Percentiles rank a stretch among this genome's conserved stretches.
phyloP scores from a whole-genome alignment of 1,140 invertebrate genomes.

The Meloidogyne chitwoodi region DNA sequence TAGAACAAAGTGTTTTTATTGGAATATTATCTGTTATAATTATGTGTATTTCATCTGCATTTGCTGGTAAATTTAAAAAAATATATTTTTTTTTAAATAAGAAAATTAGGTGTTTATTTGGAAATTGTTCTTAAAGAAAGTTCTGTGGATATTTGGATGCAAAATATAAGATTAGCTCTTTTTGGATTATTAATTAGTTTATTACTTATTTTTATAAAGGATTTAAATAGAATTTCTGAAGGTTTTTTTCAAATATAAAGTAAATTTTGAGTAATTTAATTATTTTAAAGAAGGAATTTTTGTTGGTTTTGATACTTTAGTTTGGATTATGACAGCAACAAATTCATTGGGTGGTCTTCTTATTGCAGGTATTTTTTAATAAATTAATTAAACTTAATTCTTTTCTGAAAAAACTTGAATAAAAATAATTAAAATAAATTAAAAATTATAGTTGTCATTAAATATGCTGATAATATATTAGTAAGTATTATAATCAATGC shows the following conservation, averaged over 20 bases:
- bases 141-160: conserved; percentile 49
- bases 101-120: conserved; percentile 51
- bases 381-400: too few relatives aligned
- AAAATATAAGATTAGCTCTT: conserved; percentile 53
- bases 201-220: conserved; percentile 47
- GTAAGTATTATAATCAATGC: not conserved
- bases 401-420: too few relatives aligned
- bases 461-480: conserved; percentile 91
- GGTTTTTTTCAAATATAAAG: conserved; percentile 9
- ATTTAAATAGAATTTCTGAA: conserved; percentile 42
- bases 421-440: too few relatives aligned
- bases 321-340: conserved; percentile 76
- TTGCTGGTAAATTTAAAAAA: conserved; percentile 40
- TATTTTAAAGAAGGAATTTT: conserved; percentile 47
- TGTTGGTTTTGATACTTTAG: conserved; percentile 75
- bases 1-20: conserved; percentile 43
- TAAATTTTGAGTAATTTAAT: not conserved
- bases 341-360: conserved; percentile 83
- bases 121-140: conserved; percentile 52
- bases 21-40: conserved; percentile 46
- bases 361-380: conserved; percentile 63
- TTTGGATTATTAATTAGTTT: conserved; percentile 50
- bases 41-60: conserved; percentile 60
- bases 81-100: conserved; percentile 8
- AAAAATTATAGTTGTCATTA: conserved; percentile 80